Evolutionary conservation across 2,113 vertebrate species (phyloP), one percentile per base, ranked within the genome.

Genomic region (Aegithalos caudatus): DNA sequence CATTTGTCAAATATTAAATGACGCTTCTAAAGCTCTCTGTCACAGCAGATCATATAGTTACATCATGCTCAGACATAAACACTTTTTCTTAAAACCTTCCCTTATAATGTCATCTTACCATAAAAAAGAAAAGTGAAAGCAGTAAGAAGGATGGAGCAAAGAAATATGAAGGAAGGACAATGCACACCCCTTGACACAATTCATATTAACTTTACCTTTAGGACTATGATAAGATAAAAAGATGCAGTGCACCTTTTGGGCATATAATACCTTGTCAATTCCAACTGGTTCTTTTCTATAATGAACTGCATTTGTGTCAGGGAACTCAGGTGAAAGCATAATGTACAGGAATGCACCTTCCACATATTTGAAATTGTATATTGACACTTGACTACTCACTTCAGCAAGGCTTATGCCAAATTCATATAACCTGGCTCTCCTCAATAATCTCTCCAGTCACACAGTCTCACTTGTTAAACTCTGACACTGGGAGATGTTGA

Each of bases 221-320:
- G 24, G 23, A 84, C 29, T 50, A 37, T 1, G 1, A 5, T 25
- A 56, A 89, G 18, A 73, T 5, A 60, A 27, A 72, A 86, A 77
- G 25, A 64, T 0, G 0, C 2, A 37, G 13, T 5, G 33, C 17
- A 50, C 4, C 20, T 83, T 80, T 38, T 15, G 18, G 31, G 4
- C 8, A 61, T 29, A 35, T 25, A 60, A 45, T 16, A 54, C 4
- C 5, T 4, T 31, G 56, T 29, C 2, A 4, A 11, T 19, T 27
- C 4, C 37, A 56, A 22, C 1, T 22, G 12, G 10, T 7, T 45
- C 3, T 53, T 76, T 45, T 45, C 15, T 12, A 14, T 13, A 12
- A 7, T 58, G 10, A 76, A 76, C 3, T 14, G 8, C 17, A 58
- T 53, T 65, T 62, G 4, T 40, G 35, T 18, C 61, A 38, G 11